Evolutionary conservation across 2,113 vertebrate genomes (phyloP), one percentile per base, ranked within the genome.

Genomic region (Rostratula benghalensis): DNA sequence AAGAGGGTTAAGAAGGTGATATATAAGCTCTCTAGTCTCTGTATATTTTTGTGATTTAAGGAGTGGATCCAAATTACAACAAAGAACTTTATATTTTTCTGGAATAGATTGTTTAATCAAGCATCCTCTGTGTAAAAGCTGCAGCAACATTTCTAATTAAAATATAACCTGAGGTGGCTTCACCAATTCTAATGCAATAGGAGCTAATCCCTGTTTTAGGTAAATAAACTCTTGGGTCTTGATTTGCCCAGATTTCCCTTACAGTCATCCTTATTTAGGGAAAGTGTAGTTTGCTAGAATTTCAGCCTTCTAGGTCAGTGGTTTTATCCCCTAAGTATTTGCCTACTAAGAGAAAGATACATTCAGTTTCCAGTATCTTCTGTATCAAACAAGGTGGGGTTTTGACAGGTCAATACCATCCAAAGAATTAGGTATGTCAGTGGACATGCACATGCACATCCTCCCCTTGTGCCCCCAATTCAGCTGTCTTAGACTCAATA

Each of bases 91-190:
- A n/a, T 45, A 68, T 37, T 85, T 91, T 79, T 33, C 13, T 73
- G 13, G 78, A 89, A 22, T 45, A 67, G 24, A 60, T 39, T 88
- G 59, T 48, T 93, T 80, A 91, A 94, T 77, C 71, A 94, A 88
- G n/a, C 50, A 92, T 74, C 33, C 20, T 90, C 22, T 63, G 46
- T 2, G 18, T 28, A 92, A 91, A 48, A 76, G 7, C 45, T 59
- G 37, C n/a, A 80, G 70, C 35, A 82, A 76, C 79, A 93, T 51
- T 54, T 89, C 70, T 86, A 94, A 96, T 96, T 97, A 96, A 95
- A 91, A 63, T 60, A 37, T 89, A 90, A 91, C 83, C 76, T 86
- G 50, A n/a, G 65, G 84, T 87, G 30, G 30, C 69, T 93, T 94
- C 50, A 78, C 39, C 51, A 68, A 63, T 87, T 95, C 68, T 59